These are phyloP conservation scores for Pipra filicauda DNA, from an alignment of 2,113 vertebrate genomes.

Conservation along the genomic window DNA sequence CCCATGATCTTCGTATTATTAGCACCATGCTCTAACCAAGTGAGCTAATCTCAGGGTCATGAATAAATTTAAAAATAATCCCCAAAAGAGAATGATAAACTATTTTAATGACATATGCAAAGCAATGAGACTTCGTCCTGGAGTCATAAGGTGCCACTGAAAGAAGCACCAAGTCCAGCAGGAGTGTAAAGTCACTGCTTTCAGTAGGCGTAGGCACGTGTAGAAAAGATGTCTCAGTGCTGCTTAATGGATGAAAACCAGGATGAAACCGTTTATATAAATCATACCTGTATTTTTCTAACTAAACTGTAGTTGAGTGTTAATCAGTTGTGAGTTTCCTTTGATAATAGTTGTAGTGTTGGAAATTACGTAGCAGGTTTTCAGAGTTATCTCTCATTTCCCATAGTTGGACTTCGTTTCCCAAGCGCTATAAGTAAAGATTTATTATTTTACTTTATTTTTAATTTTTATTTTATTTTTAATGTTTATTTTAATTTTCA, in stretches of 20 bases:
- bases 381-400: not conserved
- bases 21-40: not conserved
- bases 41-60: not conserved
- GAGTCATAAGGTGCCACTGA: not conserved
- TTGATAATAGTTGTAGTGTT: not conserved
- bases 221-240: not conserved
- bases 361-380: not conserved
- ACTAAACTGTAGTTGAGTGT: not conserved
- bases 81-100: not conserved
- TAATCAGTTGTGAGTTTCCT: not conserved
- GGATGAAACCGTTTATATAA: not conserved
- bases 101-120: not conserved
- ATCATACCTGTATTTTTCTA: not conserved
- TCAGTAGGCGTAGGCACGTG: not conserved
- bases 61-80: not conserved
- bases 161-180: not conserved
- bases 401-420: not conserved
- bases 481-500: not conserved
- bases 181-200: not conserved
- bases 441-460: not conserved
- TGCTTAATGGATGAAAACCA: not conserved
- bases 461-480: not conserved
- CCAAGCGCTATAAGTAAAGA: not conserved
- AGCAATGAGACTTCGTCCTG: not conserved
- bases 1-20: not conserved